Base-by-base conservation (phyloP, 2,888 invertebrate genomes). In the Acleris cristana region DNA sequence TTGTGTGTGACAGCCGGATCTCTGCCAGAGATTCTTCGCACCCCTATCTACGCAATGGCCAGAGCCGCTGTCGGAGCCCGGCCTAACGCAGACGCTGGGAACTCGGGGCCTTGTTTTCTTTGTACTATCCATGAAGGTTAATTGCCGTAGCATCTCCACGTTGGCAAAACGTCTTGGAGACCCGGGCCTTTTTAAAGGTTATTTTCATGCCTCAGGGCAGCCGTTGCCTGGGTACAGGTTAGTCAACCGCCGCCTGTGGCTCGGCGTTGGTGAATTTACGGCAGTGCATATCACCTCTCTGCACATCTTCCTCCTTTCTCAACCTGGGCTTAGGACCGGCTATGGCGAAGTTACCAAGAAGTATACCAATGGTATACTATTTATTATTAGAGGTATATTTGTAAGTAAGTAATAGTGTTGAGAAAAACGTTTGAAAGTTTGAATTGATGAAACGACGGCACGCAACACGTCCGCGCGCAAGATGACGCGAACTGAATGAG, bases 111-210 rank as follows among this genome's bases (percentile, higher is more conserved):
- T 44, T 44, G 12, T 10, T 44, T 14, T 14, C 4, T 44, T 44
- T 44, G 44, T 44, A 44, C 44, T 44, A 44, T 44, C 44, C 44
- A 44, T 44, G 44, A 44, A 44, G 44, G 44, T 44, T 14, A 14
- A 14, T 44, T 14, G 44, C 44, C 44, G 14, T 7, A 14, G 44
- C 14, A 10, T 21, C 57, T 56, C 56, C 56, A 44, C 56, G 44
- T n/a, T 44, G 56, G 56, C 56, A 44, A 40, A 19, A 19, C 55
- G 57, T 45, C 57, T 57, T 57, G 57, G 23, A 44, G 57, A 23
- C 44, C 57, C n/a, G n/a, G 57, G 44, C 23, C 45, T 6, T 57
- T 57, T 57, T 57, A n/a, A 45, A 57, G 57, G n/a, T 14, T 45
- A 23, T 57, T 57, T 58, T 3, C 23, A 26, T 45, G 23, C 26